These are phyloP conservation scores for Strix uralensis DNA, from an alignment of 2,113 vertebrate genomes.

Conservation along the genomic window DNA sequence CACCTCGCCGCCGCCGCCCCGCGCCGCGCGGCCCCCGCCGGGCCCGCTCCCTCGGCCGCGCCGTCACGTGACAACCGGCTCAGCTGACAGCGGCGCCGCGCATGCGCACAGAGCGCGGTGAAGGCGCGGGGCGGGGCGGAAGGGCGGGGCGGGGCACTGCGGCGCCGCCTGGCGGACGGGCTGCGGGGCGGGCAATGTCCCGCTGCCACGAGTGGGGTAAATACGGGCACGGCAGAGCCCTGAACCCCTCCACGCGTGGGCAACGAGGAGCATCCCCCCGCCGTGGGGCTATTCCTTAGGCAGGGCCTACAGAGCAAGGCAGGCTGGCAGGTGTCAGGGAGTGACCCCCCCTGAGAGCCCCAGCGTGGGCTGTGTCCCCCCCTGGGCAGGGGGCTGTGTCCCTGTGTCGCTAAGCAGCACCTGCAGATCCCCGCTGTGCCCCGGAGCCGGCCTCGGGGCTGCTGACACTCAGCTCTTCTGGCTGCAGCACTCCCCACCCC, in stretches of 20 bases:
- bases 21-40: not conserved
- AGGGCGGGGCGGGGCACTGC: not conserved
- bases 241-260: not conserved
- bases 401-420: accelerated
- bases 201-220: not conserved
- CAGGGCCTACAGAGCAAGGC: not conserved
- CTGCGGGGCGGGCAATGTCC: too few relatives aligned
- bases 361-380: too few relatives aligned
- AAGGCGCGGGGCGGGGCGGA: not conserved
- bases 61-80: not conserved
- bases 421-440: not conserved
- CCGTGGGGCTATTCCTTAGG: too few relatives aligned
- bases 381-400: not conserved
- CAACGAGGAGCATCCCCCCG: not conserved
- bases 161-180: not conserved
- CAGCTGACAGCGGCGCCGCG: not conserved
- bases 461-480: not conserved
- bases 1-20: not conserved
- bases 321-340: not conserved
- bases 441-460: accelerated
- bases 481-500: not conserved
- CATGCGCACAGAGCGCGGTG: not conserved
- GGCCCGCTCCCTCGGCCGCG: not conserved
- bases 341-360: not conserved
- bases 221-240: not conserved